These are phyloP conservation scores for Nanorana parkeri DNA, from an alignment of 2,113 vertebrate species.

Conservation along the genomic window DNA sequence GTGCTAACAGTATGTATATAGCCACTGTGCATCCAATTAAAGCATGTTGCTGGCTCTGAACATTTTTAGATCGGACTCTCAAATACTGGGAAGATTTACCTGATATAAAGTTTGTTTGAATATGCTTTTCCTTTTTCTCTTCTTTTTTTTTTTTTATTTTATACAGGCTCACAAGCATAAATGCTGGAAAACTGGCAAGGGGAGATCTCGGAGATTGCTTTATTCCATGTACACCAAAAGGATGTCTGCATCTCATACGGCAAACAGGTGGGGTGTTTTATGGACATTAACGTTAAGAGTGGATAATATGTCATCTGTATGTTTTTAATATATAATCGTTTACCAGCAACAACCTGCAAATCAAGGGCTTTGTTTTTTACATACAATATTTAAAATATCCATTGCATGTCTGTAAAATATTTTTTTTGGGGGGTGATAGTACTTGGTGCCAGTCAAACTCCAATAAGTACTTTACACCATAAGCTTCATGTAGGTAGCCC, in stretches of 20 bases:
- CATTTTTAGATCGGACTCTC: too few species aligned
- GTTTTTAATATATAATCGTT: neutral
- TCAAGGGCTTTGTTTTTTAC: neutral
- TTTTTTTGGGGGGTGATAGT: too few species aligned
- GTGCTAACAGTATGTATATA: too few species aligned
- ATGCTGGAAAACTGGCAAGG: slow-evolving; percentile 92
- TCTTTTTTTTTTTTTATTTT: neutral
- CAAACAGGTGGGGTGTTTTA: slow-evolving; percentile 79
- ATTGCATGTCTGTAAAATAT: too few species aligned
- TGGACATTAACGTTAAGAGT: neutral
- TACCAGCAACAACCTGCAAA: neutral
- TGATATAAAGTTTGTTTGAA: neutral
- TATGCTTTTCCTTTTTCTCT: slow-evolving; percentile 1
- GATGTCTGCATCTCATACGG: slow-evolving; percentile 95
- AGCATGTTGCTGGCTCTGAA: too few species aligned
- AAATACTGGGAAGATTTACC: too few species aligned
- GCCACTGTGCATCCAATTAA: too few species aligned
- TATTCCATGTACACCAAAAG: slow-evolving; percentile 95
- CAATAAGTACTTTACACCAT: too few species aligned
- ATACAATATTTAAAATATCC: neutral
- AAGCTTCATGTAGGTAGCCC: too few species aligned
- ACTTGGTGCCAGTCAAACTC: too few species aligned
- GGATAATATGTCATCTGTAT: neutral
- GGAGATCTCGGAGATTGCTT: slow-evolving; percentile 92
- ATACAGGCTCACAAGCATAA: slow-evolving; percentile 89